These are phyloP conservation scores for Thamnophis sirtalis DNA, from an alignment of 2,113 vertebrate genomes.

Conservation along the genomic window DNA sequence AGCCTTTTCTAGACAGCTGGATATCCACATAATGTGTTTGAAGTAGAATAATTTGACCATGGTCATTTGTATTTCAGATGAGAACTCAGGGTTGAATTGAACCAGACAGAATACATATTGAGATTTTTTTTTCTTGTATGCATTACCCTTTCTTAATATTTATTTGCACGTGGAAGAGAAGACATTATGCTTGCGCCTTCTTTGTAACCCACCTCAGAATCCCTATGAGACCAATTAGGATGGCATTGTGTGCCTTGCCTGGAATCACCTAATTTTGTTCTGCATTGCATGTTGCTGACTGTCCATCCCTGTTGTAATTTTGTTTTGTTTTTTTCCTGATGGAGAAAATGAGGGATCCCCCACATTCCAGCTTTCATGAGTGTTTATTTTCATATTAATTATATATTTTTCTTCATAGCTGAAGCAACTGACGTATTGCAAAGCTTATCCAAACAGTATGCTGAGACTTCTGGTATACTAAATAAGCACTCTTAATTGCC, in stretches of 20 bases:
- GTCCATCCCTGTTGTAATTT: not conserved
- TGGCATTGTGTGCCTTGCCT: not conserved
- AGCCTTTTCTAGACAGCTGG: not conserved
- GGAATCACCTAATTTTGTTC: not conserved
- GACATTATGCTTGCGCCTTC: not conserved
- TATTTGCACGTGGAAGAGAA: not conserved
- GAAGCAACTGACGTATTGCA: not conserved
- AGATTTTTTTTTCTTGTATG: not conserved
- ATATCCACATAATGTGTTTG: not conserved
- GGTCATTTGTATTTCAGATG: not conserved
- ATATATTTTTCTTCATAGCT: not conserved
- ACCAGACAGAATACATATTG: not conserved
- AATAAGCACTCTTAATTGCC: constrained; percentile 10
- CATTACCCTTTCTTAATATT: not conserved
- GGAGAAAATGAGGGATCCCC: not conserved
- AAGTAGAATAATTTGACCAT: not conserved
- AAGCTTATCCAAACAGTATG: constrained; percentile 6
- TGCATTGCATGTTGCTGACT: not conserved
- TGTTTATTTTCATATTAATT: not conserved
- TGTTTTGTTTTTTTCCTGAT: not conserved
- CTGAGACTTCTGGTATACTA: not conserved
- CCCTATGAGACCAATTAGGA: not conserved
- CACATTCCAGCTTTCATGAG: not conserved
- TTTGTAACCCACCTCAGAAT: not conserved
- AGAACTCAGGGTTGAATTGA: not conserved